phyloP scores from a whole-genome alignment of 64 coral and sea anemone genomes.

The Montipora cactus region DNA sequence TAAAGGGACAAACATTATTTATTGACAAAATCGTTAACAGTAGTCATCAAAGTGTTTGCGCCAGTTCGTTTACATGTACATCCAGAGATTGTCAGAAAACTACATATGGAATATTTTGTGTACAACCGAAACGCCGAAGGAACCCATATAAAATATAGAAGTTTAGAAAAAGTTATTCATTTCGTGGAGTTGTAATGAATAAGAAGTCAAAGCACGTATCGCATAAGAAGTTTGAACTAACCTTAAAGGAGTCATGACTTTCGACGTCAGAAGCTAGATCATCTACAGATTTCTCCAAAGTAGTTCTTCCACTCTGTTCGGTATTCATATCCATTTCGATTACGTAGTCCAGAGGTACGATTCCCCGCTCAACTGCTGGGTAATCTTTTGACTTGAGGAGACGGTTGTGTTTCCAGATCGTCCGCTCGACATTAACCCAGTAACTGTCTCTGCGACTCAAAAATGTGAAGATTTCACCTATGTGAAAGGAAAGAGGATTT shows the following conservation, averaged over 20 bases:
- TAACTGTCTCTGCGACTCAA: constrained; percentile 82
- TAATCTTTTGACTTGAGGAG: constrained; percentile 73
- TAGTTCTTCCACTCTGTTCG: constrained; percentile 25
- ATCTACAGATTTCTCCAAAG: neutral
- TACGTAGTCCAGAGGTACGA: constrained; percentile 90
- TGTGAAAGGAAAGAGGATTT: constrained; percentile 89
- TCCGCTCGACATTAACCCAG: constrained; percentile 91
- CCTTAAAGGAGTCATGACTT: constrained; percentile 47
- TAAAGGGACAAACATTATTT: too few species aligned
- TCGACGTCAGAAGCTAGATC: neutral
- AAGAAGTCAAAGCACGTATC: too few species aligned
- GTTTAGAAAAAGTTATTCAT: too few species aligned
- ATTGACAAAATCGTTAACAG: too few species aligned
- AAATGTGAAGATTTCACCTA: constrained; percentile 96
- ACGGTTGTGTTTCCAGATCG: constrained; percentile 77
- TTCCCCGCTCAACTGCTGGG: constrained; percentile 80
- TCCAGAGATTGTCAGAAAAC: too few species aligned
- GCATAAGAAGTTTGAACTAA: neutral
- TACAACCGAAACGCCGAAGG: neutral
- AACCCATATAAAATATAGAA: neutral
- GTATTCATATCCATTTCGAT: constrained; percentile 73
- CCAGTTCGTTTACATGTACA: too few species aligned
- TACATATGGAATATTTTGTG: too few species aligned
- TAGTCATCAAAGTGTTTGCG: too few species aligned
- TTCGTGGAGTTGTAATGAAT: too few species aligned